Evolutionary conservation across 2,113 vertebrate species (phyloP), one percentile per base, ranked within the genome.

Genomic region (Hipposideros armiger): DNA sequence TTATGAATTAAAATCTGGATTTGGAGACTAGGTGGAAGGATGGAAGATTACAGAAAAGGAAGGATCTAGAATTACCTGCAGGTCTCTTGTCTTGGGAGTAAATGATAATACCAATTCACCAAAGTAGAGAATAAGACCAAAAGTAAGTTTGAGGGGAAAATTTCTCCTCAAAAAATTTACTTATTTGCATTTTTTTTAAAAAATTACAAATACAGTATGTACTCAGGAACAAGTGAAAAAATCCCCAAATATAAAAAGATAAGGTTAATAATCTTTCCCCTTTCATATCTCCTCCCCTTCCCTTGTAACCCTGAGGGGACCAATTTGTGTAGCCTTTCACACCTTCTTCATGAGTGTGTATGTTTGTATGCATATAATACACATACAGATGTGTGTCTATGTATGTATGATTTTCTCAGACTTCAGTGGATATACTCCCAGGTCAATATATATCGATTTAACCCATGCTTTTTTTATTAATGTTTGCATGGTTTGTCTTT

Each of bases 1-100:
- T 94, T 96, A 96, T 72, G 52, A 94, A 64, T 73, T 82, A 91
- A 94, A 88, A 85, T 93, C 60, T 91, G 69, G 56, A 88, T 88
- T 91, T 93, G 72, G 47, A 83, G 45, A 85, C 88, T 85, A 85
- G 69, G 42, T 85, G 30, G 74, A 95, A 94, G 76, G 16, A 36
- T 89, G 58, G 73, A 95, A 89, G 87, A 95, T 94, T 94, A 91
- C 78, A 64, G 95, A 85, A 54, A 90, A 42, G 42, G 72, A 88
- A 42, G 36, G 54, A 66, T 69, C 69, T 85, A 17, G 56, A 58
- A 30, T 91, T 90, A 78, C 47, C 78, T 89, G n/a, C 8, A 88
- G 50, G 22, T 87, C 45, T 90, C 52, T 82, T 95, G 36, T 74
- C 42, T 76, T 93, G 28, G 40, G 50, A 74, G 52, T 73, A 64